Conservation (phyloP, 2,797 vertebrate genomes). For the Clamator glandarius region DNA sequence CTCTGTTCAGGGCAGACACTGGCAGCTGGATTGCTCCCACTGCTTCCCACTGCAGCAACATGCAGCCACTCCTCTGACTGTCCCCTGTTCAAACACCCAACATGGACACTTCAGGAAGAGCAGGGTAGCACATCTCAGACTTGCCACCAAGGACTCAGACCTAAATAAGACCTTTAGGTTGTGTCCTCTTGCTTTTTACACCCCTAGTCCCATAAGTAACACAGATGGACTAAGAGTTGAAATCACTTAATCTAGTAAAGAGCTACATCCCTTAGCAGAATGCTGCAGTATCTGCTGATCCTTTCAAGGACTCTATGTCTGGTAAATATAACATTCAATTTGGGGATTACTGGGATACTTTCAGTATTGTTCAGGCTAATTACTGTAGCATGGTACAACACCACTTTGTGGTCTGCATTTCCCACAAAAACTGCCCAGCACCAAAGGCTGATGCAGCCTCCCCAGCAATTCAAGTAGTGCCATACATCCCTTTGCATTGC, state of each 20-base stretch:
- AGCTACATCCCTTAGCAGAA: background rate
- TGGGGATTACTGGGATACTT: background rate
- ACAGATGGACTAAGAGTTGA: background rate
- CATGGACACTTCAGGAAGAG: background rate
- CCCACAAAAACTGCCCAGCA: background rate
- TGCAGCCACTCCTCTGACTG: accelerated
- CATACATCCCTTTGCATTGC: background rate
- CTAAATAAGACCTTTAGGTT: background rate
- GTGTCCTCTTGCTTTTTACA: background rate
- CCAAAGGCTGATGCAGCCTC: background rate
- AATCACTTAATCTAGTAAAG: background rate
- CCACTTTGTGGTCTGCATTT: background rate
- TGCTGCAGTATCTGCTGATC: background rate
- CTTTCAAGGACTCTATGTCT: background rate
- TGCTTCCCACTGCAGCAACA: background rate
- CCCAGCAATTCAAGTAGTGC: background rate
- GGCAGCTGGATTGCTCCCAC: background rate
- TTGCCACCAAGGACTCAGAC: background rate
- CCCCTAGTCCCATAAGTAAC: background rate
- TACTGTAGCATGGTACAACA: background rate
- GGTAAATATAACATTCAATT: background rate
- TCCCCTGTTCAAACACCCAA: background rate
- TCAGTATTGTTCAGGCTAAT: background rate
- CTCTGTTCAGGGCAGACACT: background rate
- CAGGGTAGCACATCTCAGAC: background rate